phyloP scores from a whole-genome alignment of 2,113 vertebrate species.

The Apteryx owenii region DNA sequence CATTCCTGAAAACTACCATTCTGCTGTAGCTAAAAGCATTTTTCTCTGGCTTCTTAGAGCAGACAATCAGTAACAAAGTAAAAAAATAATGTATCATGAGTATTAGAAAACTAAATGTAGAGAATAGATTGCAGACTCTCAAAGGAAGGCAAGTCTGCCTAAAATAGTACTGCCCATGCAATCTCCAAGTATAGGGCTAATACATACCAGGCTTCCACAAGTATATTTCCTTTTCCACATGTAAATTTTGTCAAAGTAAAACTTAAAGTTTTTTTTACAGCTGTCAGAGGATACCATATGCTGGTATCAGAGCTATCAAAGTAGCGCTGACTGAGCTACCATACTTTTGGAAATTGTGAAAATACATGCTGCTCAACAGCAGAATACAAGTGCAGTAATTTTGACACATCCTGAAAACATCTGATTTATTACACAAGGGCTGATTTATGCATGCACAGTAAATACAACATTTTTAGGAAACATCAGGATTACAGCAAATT shows the following conservation, averaged over 20 bases:
- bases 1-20: not conserved
- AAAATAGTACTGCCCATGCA: not conserved
- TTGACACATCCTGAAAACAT: not conserved
- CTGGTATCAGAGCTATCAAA: not conserved
- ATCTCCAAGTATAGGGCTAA: not conserved
- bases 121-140: not conserved
- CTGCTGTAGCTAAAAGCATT: not conserved
- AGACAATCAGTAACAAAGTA: not conserved
- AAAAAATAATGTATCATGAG: not conserved
- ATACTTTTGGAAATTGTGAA: not conserved
- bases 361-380: not conserved
- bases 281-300: not conserved
- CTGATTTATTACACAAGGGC: not conserved
- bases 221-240: not conserved
- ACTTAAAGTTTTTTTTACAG: not conserved
- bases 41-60: not conserved
- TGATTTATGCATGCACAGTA: not conserved
- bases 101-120: not conserved
- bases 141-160: not conserved
- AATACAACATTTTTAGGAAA: not conserved
- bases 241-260: not conserved
- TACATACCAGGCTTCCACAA: not conserved
- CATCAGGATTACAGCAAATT: not conserved
- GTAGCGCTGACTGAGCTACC: not conserved
- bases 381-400: not conserved